A percentile compares a stretch with the other conserved stretches of the same genome.
phyloP scores from a whole-genome alignment of 2,797 vertebrate species.

The Leptodactylus fallax region DNA sequence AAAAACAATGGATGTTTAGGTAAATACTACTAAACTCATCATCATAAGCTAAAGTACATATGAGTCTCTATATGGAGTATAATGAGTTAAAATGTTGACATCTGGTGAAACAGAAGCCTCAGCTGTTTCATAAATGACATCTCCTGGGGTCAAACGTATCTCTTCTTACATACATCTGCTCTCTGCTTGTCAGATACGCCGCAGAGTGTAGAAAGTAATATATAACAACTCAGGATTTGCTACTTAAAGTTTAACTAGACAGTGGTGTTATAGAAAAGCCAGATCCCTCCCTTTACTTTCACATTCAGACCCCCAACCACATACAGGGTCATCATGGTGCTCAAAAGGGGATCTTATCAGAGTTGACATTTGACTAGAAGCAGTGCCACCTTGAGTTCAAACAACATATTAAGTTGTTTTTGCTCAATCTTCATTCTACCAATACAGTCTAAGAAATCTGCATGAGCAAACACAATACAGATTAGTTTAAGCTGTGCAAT shows the following conservation, averaged over 20 bases:
- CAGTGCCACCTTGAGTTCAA: neutral
- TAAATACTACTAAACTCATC: neutral
- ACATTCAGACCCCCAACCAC: constrained; percentile 69
- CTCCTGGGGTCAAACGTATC: constrained; percentile 87
- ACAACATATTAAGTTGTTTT: neutral
- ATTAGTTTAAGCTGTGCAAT: too few relatives aligned
- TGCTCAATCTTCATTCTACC: too few relatives aligned
- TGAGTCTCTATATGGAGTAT: constrained; percentile 70
- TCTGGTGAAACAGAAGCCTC: constrained; percentile 91
- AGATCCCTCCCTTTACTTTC: constrained; percentile 65
- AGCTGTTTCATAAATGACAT: constrained; percentile 88
- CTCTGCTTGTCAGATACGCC: constrained; percentile 83
- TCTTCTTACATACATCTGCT: constrained; percentile 86
- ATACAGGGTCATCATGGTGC: constrained; percentile 74
- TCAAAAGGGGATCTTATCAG: constrained; percentile 54
- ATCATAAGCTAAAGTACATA: neutral
- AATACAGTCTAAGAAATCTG: too few relatives aligned
- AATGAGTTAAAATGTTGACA: constrained; percentile 85
- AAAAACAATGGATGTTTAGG: neutral
- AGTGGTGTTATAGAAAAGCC: constrained; percentile 71
- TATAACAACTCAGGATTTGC: constrained; percentile 71
- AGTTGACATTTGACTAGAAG: neutral
- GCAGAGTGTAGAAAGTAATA: constrained; percentile 79
- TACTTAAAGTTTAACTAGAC: constrained; percentile 73
- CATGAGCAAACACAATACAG: too few relatives aligned